phyloP scores from a whole-genome alignment of 1,140 invertebrate genomes.

The Zaprionus inermis region DNA sequence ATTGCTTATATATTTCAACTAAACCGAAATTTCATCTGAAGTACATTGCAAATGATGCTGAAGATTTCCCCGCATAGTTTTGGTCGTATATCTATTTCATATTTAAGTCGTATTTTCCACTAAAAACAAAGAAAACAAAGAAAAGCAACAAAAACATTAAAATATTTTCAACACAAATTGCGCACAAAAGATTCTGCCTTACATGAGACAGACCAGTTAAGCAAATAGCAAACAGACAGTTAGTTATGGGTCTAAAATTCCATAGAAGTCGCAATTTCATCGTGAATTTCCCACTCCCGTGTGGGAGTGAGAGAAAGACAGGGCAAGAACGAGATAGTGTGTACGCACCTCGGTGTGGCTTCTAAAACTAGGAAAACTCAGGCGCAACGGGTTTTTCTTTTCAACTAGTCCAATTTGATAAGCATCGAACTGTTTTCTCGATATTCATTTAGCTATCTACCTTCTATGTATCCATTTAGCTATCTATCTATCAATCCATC shows the following conservation, averaged over 20 bases:
- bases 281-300: slow-evolving; percentile 45
- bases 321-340: background rate
- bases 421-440: background rate
- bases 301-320: background rate
- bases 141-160: background rate
- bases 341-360: background rate
- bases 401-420: slow-evolving; percentile 3
- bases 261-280: slow-evolving; percentile 75
- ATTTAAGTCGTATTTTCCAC: slow-evolving; percentile 8
- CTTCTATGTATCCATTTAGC: background rate
- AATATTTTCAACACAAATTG: slow-evolving; percentile 56
- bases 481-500: background rate
- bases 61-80: background rate
- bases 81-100: background rate
- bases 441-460: background rate
- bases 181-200: slow-evolving; percentile 59
- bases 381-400: slow-evolving; percentile 6
- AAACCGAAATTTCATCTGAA: slow-evolving; percentile 9
- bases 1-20: slow-evolving; percentile 21
- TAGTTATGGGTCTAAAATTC: slow-evolving; percentile 38
- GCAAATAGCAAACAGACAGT: slow-evolving; percentile 61
- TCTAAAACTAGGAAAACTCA: background rate
- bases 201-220: slow-evolving; percentile 63
- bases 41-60: background rate
- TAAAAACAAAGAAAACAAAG: slow-evolving; percentile 10